Base-by-base conservation (phyloP, 2,113 vertebrate species). In the Candoia aspera region DNA sequence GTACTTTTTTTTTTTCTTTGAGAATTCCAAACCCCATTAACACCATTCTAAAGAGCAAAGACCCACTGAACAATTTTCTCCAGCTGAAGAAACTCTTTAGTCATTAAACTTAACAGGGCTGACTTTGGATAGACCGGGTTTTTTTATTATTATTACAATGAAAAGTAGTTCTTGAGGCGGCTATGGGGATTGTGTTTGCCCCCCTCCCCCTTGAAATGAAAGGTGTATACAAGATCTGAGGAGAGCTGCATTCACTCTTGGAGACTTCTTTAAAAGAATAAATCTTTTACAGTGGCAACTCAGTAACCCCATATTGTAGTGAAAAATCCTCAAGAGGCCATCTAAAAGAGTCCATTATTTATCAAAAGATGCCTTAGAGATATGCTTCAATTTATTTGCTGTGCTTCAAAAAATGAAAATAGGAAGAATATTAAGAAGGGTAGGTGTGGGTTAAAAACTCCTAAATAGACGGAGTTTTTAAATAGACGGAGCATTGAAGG, bases 11-110 rank as follows among this genome's bases (percentile, higher is more conserved):
- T 33, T 53, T 95, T 92, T 90, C 91, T 95, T 87, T 92, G 85
- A 90, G 90, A 94, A 92, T 95, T 57, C 59, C 90, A 94, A 95
- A 93, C 3, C 24, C 83, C 54, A 87, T 90, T 95, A 89, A 91
- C 21, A 92, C 87, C 49, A 73, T 37, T 15, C 29, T 83, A 55
- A 87, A 93, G 46, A 91, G 23, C 57, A 93, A 87, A 88, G 68
- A 46, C 23, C 90, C 68, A 84, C 53, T 64, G 42, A 57, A 90
- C 85, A 42, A 59, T 92, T 90, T 84, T 29, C 49, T 24, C 92
- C 93, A 93, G 29, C n/a, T 93, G 73, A 92, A 94, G 37, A 57
- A 93, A 84, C 62, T 23, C 2, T 92, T 37, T 49, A 4, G 3
- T 95, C 94, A 90, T 85, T 92, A 86, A 94, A 91, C 91, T 2